Percentiles rank a stretch among this genome's conserved stretches.
phyloP scores from a whole-genome alignment of 1,140 invertebrate genomes.

The Ceratina australensis region DNA sequence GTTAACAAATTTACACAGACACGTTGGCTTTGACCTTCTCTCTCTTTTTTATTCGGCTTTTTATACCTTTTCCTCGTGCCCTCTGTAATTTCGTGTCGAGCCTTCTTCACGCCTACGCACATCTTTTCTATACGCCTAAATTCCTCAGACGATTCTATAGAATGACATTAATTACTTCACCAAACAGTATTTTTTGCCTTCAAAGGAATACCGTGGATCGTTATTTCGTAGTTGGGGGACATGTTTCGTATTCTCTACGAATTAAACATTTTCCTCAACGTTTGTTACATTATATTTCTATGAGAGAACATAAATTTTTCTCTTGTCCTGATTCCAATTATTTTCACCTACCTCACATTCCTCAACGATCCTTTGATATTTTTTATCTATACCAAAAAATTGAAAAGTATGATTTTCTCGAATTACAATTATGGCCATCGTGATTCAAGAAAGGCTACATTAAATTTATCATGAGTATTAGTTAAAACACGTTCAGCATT shows the following conservation, averaged over 20 bases:
- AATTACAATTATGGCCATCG: too few relatives aligned
- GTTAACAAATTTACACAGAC: conserved; percentile 63
- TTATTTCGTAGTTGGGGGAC: conserved; percentile 1
- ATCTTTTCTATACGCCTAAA: conserved; percentile 39
- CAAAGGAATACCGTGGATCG: background rate
- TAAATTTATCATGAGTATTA: too few relatives aligned
- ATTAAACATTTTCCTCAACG: background rate
- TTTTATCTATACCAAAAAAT: too few relatives aligned
- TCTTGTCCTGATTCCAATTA: too few relatives aligned
- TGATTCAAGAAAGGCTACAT: too few relatives aligned
- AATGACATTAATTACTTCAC: conserved; percentile 49
- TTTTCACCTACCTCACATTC: too few relatives aligned
- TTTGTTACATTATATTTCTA: too few relatives aligned
- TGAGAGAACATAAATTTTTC: too few relatives aligned
- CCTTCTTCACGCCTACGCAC: conserved; percentile 33
- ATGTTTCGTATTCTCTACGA: background rate
- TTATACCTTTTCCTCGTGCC: conserved; percentile 22
- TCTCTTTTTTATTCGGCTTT: conserved; percentile 26
- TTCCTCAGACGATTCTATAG: conserved; percentile 39
- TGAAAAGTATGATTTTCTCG: too few relatives aligned
- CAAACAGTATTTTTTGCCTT: conserved; percentile 28
- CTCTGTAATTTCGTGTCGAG: conserved; percentile 24
- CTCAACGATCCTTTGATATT: too few relatives aligned
- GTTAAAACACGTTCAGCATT: too few relatives aligned
- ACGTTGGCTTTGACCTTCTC: conserved; percentile 52